Conservation (phyloP, 2,113 vertebrate species). For the Bubo scandiacus region DNA sequence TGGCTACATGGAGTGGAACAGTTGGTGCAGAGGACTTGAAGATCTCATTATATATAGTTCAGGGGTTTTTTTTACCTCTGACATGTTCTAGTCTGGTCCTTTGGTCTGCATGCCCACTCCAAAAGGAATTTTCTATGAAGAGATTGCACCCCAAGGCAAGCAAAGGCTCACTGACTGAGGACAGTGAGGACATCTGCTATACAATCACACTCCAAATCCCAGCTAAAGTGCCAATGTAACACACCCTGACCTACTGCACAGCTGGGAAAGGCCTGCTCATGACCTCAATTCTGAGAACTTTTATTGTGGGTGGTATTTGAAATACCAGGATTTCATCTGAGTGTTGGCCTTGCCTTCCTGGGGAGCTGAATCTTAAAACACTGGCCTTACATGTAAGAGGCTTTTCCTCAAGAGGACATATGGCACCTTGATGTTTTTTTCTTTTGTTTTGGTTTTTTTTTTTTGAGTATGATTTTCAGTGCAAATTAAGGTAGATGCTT, state of each 20-base stretch:
- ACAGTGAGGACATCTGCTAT: not conserved
- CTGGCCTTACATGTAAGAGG: fast-evolving
- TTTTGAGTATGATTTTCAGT: not conserved
- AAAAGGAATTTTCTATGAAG: not conserved
- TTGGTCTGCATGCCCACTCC: not conserved
- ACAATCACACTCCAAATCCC: not conserved
- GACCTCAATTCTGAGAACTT: not conserved
- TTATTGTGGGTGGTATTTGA: not conserved
- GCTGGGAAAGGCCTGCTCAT: not conserved
- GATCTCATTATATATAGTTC: not conserved
- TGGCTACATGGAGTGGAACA: not conserved
- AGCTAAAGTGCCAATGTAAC: not conserved
- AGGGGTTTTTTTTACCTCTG: not conserved
- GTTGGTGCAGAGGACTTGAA: not conserved
- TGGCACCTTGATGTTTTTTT: fast-evolving
- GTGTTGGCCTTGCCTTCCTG: not conserved
- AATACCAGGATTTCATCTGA: not conserved
- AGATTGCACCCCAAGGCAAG: not conserved
- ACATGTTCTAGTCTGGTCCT: not conserved
- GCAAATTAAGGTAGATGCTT: not conserved
- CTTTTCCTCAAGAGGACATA: not conserved
- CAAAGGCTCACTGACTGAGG: not conserved
- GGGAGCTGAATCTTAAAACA: not conserved
- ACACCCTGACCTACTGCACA: not conserved
- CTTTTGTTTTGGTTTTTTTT: not conserved